Evolutionary conservation across 2,797 vertebrate species (phyloP).

Genomic region (Tapera naevia): DNA sequence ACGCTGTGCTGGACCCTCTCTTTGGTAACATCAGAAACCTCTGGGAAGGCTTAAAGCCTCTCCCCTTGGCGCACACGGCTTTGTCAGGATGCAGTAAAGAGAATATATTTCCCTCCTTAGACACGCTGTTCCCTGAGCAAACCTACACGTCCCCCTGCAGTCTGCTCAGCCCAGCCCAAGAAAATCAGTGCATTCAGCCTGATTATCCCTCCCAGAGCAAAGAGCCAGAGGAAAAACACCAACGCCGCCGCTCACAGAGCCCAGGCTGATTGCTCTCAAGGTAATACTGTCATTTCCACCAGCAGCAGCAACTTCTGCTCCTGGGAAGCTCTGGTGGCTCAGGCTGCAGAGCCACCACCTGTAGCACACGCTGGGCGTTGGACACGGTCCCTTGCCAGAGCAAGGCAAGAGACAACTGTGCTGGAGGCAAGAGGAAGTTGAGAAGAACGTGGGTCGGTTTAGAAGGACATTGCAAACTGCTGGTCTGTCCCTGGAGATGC

Average conservation of each 20-base stretch:
- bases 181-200: background rate
- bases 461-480: background rate
- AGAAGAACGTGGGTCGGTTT: background rate
- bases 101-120: rapidly evolving
- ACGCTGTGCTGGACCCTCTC: rapidly evolving
- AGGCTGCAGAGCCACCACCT: background rate
- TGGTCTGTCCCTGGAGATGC: background rate
- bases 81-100: background rate
- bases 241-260: background rate
- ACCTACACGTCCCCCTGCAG: background rate
- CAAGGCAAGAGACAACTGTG: background rate
- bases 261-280: background rate
- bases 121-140: background rate
- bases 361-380: rapidly evolving
- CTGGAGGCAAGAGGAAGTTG: background rate
- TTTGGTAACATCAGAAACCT: background rate
- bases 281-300: background rate
- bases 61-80: rapidly evolving
- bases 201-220: background rate
- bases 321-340: background rate
- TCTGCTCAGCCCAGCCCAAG: background rate
- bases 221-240: background rate
- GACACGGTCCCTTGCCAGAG: rapidly evolving
- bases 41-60: background rate
- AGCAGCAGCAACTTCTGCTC: background rate